Percentiles rank a stretch among this genome's conserved stretches.
Evolutionary conservation across 1,140 invertebrate genomes (phyloP).

Genomic region (Atopsyche davidsoni): DNA sequence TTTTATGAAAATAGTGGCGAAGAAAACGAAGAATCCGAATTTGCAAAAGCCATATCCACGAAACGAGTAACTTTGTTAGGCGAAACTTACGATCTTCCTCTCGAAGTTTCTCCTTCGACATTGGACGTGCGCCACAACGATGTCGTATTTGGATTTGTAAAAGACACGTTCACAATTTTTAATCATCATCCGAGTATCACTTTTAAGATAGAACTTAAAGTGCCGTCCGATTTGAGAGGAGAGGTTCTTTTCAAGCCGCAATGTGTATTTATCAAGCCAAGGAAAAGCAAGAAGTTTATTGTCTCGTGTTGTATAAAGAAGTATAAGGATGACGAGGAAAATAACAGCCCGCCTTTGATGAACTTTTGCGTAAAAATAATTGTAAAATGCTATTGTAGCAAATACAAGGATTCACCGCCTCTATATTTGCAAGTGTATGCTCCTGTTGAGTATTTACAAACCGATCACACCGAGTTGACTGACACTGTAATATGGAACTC

Average conservation of each 20-base stretch:
- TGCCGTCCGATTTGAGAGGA: not conserved
- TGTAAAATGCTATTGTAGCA: slow-evolving; percentile 1
- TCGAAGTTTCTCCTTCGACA: slow-evolving; percentile 2
- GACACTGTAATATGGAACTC: no score
- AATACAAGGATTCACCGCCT: slow-evolving; percentile 12
- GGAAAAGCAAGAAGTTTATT: slow-evolving; percentile 8
- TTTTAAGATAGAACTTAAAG: slow-evolving; percentile 4
- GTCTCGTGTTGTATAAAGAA: not conserved
- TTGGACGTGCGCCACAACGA: slow-evolving; percentile 7
- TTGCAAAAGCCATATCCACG: not conserved
- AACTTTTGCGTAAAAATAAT: slow-evolving; percentile 6
- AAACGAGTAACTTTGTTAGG: slow-evolving; percentile 14
- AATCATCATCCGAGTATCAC: slow-evolving; percentile 11
- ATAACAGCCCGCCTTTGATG: slow-evolving; percentile 6
- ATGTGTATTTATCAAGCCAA: slow-evolving; percentile 3
- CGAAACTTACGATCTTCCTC: slow-evolving; percentile 15
- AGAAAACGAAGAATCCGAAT: slow-evolving; percentile 4
- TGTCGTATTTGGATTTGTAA: not conserved
- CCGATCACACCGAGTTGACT: no score
- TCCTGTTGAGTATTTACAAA: no score
- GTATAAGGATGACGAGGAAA: slow-evolving; percentile 1
- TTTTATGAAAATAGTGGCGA: slow-evolving; percentile 15
- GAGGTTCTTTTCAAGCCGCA: slow-evolving; percentile 5
- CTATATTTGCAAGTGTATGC: slow-evolving; percentile 16
- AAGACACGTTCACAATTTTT: slow-evolving; percentile 6